Conservation (phyloP, 2,113 vertebrate genomes). For the Tympanuchus pallidicinctus region DNA sequence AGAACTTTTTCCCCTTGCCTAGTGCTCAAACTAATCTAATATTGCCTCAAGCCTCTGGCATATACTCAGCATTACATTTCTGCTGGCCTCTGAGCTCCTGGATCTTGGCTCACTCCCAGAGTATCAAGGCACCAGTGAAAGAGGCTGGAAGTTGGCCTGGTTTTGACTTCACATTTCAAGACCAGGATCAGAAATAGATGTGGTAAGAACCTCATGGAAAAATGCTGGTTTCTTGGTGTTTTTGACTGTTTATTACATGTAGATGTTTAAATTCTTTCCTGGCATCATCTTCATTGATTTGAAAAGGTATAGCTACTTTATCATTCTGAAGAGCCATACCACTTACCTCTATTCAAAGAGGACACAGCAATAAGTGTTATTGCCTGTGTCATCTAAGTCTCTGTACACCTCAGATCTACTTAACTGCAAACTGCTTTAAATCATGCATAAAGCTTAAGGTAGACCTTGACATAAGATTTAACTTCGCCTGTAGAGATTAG, state of each 20-base stretch:
- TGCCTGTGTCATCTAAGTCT: not conserved
- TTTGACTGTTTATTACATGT: not conserved
- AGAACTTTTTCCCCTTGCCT: not conserved
- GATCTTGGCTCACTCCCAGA: conserved; percentile 24
- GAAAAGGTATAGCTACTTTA: not conserved
- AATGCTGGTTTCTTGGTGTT: not conserved
- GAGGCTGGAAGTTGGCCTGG: conserved; percentile 1
- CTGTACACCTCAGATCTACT: not conserved
- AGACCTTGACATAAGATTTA: not conserved
- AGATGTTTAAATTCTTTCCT: not conserved
- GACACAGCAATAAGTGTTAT: not conserved
- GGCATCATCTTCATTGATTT: not conserved
- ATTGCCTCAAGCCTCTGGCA: not conserved
- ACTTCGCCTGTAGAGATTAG: not conserved
- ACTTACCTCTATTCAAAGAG: not conserved
- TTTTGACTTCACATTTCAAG: conserved; percentile 24
- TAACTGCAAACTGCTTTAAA: not conserved
- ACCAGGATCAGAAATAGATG: conserved; percentile 38
- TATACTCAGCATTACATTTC: not conserved
- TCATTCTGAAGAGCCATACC: not conserved
- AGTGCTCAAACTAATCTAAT: not conserved
- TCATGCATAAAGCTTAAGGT: too few species aligned
- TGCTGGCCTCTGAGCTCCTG: not conserved
- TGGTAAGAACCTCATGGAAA: conserved; percentile 10
- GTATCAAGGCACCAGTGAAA: conserved; percentile 28